Base-by-base conservation (phyloP, 2,113 vertebrate genomes). In the Anolis sagrei region DNA sequence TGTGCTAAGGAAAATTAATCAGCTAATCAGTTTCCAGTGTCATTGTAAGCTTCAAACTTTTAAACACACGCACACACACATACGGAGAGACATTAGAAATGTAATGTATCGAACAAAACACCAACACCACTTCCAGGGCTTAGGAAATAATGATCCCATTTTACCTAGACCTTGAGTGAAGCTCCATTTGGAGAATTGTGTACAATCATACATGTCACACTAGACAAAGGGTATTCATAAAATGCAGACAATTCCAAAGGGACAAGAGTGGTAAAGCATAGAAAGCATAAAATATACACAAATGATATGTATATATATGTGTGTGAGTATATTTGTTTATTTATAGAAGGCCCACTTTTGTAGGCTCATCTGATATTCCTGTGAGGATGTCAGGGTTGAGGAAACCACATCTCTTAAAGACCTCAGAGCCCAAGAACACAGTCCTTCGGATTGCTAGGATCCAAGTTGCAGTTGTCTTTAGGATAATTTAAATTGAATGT, bases 1-100 rank as follows among this genome's bases (percentile, higher is more conserved):
- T 95, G 89, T 93, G 92, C 94, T 94, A 94, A 85, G 86, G 79
- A 92, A 89, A 94, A 92, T 93, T 95, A 94, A 91, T 93, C 90
- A 93, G 92, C 94, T 91, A 95, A 92, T 90, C 84, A 92, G 77
- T 92, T 89, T 88, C 76, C 84, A 82, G 78, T 68, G 81, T 93
- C 85, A 86, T 89, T 87, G 91, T 85, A 76, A 51, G 90, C 86
- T 89, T 88, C 75, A 90, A 87, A 91, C 90, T 90, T 68, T 82
- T 49, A 68, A 27, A 68, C 11, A 68, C 25, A 68, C 27, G 29
- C 27, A 68, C 23, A 64, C 23, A 64, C 62, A 54, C 51, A 51
- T 18, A 64, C 62, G 23, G 19, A 64, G 39, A 44, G 39, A 44
- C 39, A 68, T 64, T 74, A 51, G 70, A 81, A 44, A 75, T 74